A percentile compares a stretch with the other conserved stretches of the same genome.
phyloP scores from a whole-genome alignment of 2,113 vertebrate species.

The Apodemus speciosus region DNA sequence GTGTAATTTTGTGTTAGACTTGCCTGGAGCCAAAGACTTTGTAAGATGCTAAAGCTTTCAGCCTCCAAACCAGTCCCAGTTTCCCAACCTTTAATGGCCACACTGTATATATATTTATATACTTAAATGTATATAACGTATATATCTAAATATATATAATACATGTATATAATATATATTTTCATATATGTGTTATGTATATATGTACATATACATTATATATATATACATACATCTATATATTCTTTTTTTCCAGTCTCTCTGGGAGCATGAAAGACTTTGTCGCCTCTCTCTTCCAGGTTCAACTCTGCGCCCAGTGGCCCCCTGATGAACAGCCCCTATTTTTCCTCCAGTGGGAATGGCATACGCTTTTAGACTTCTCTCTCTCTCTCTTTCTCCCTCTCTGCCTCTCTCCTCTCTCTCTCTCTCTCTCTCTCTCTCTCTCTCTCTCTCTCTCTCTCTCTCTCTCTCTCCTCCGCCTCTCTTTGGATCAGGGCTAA shows the following conservation, averaged over 20 bases:
- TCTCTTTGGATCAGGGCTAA: background rate
- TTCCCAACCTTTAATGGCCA: conserved; percentile 38
- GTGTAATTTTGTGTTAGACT: conserved; percentile 47
- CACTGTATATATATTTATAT: too few relatives aligned
- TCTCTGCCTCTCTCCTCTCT: conserved; percentile 4
- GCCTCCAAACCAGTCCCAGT: conserved; percentile 1
- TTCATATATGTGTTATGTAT: too few relatives aligned
- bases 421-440: background rate
- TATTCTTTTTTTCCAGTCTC: background rate
- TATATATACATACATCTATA: too few relatives aligned
- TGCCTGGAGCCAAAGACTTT: conserved; percentile 23
- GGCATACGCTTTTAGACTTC: conserved; percentile 69
- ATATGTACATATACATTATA: too few relatives aligned
- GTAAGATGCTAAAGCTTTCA: conserved; percentile 27
- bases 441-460: background rate
- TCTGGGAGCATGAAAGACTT: background rate
- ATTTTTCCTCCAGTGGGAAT: conserved; percentile 68
- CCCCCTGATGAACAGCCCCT: conserved; percentile 69
- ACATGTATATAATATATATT: too few relatives aligned
- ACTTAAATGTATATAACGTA: too few relatives aligned
- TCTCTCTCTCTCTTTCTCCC: background rate
- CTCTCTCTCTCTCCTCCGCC: background rate
- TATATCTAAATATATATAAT: too few relatives aligned
- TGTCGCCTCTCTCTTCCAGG: conserved; percentile 67
- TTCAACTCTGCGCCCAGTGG: conserved; percentile 73